These are phyloP conservation scores for Smutsia temminckii DNA, from an alignment of 2,797 vertebrate genomes.

Conservation along the genomic window DNA sequence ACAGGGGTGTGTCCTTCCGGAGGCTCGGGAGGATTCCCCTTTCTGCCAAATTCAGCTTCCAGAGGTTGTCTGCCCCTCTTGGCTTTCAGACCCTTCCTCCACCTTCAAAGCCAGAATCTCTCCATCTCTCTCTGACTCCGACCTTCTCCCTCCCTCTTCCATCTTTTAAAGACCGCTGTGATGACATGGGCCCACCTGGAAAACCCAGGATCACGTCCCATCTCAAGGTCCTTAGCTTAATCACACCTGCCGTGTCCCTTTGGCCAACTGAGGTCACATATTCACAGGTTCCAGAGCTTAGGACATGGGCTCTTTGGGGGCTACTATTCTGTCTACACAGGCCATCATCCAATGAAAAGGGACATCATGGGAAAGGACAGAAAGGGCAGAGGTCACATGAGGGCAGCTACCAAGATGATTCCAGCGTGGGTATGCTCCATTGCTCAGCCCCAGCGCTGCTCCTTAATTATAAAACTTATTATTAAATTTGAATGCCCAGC, in stretches of 20 bases:
- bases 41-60: background rate
- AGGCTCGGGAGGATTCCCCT: too few species aligned
- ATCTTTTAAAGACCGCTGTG: background rate
- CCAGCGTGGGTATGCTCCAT: background rate
- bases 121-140: background rate
- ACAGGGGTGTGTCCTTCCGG: rapidly evolving
- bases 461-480: background rate
- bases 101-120: background rate
- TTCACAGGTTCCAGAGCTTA: background rate
- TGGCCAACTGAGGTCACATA: background rate
- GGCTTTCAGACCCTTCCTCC: background rate
- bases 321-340: background rate
- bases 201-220: background rate
- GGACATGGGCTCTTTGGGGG: background rate
- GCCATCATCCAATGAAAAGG: background rate
- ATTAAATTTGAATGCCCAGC: background rate
- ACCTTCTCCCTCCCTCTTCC: background rate
- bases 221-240: background rate
- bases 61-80: background rate
- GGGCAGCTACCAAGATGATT: too few species aligned
- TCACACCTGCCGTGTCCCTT: background rate
- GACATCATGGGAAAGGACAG: background rate
- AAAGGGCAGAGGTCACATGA: background rate
- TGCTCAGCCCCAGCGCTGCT: background rate
- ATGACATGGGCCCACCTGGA: background rate